Conservation (phyloP, 2,888 invertebrate genomes). For the Glomeris marginata region DNA sequence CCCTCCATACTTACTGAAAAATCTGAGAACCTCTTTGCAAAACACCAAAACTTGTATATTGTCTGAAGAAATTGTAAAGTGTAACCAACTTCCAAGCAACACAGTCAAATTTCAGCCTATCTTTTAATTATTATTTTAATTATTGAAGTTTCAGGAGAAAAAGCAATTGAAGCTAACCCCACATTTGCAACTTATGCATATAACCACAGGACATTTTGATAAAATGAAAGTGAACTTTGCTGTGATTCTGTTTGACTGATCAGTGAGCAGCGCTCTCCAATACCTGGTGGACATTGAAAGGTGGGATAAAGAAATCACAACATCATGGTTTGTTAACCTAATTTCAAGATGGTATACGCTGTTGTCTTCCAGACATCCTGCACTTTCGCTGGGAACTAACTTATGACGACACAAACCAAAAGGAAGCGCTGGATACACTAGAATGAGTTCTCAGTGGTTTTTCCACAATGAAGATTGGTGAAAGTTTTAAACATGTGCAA, state of each 20-base stretch:
- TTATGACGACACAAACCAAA: neutral
- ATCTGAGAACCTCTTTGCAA: neutral
- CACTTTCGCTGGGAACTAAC: neutral
- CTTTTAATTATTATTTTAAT: neutral
- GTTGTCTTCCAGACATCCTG: neutral
- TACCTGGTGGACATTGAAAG: neutral
- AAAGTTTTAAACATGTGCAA: slow-evolving; percentile 2
- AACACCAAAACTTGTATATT: neutral
- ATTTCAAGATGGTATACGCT: neutral
- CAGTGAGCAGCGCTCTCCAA: neutral
- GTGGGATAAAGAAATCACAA: neutral
- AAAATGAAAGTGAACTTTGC: slow-evolving; percentile 3
- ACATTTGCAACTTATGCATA: neutral
- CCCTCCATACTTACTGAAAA: no score
- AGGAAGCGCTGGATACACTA: slow-evolving; percentile 1
- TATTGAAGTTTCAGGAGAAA: neutral
- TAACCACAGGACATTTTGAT: neutral
- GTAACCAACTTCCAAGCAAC: neutral
- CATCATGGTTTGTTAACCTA: slow-evolving; percentile 2
- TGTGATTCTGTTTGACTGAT: neutral
- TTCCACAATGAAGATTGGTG: neutral
- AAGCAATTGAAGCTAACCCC: neutral
- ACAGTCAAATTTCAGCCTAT: neutral
- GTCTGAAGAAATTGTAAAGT: neutral
- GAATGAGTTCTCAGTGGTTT: neutral